Base-by-base conservation (phyloP, 1,140 invertebrate species). In the Babylonia areolata region DNA sequence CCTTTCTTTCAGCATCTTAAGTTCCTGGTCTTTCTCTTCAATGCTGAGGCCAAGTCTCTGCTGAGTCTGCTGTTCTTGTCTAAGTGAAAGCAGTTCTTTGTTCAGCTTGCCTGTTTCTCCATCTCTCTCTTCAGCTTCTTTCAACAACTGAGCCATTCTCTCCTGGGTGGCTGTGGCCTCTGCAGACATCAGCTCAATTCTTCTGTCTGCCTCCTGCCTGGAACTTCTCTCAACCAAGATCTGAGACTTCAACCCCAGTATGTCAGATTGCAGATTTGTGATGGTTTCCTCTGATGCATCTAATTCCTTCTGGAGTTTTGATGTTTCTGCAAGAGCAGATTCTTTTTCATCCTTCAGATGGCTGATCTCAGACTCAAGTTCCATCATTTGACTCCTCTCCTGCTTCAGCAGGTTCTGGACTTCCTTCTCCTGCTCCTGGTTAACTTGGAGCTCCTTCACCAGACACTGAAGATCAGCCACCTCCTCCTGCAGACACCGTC, bases 101-200 rank as follows among this genome's bases (percentile, higher is more conserved):
- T 87, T 87, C 51, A 87, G 75, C 75, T 90, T 87, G 81, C 91
- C 86, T 9, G 91, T 84, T 79, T 93, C 89, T 81, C 87, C 83
- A 78, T 88, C 82, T 35, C 83, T 82, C 39, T 82, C 58, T 0
- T 23, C 5, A 15, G 20, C 39, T 31, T 12, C 73, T 33, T 40
- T 88, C 42, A 89, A 75, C 84, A 85, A 28, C 35, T 64, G 75
- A 35, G 51, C 11, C 23, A 69, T 51, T 85, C 42, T 85, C 81
- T 85, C 58, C 28, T 35, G 0, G 1, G 28, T 84, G 35, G 75
- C 54, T 77, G 54, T 64, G 37, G 37, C 51, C 54, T 80, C 80
- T 82, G 82, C 40, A 33, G 40, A 39, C 71, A 51, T 9, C 54
- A 51, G 35, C 64, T 33, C 35, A 3, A 73, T 37, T 20, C 39